These are phyloP conservation scores for Dermolepida albohirtum DNA, from an alignment of 2,888 invertebrate species.

Conservation along the genomic window DNA sequence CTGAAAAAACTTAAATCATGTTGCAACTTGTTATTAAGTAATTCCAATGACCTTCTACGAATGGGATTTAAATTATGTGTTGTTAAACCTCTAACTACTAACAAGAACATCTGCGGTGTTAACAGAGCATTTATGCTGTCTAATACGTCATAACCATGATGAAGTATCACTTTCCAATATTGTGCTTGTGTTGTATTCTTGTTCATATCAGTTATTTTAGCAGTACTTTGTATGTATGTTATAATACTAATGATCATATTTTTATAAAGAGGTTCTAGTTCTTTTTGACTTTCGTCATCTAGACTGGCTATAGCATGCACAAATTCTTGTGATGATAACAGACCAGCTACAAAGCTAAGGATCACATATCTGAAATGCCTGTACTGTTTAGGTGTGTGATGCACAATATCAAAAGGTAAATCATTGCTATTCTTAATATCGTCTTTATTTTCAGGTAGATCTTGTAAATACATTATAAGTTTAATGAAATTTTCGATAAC, in stretches of 20 bases:
- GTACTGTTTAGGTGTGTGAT: slow-evolving; percentile 79
- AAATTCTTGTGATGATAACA: slow-evolving; percentile 77
- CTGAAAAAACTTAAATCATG: slow-evolving; percentile 73
- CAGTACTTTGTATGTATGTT: slow-evolving; percentile 75
- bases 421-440: slow-evolving; percentile 64
- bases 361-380: slow-evolving; percentile 87
- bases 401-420: slow-evolving; percentile 71
- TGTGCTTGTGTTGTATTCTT: slow-evolving; percentile 71
- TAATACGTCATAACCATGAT: slow-evolving; percentile 82
- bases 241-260: slow-evolving; percentile 76
- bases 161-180: slow-evolving; percentile 86
- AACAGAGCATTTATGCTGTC: slow-evolving; percentile 85
- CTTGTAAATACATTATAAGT: slow-evolving; percentile 74
- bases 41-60: slow-evolving; percentile 84
- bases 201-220: slow-evolving; percentile 73
- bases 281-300: slow-evolving; percentile 63
- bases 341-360: slow-evolving; percentile 77
- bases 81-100: slow-evolving; percentile 80
- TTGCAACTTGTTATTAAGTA: slow-evolving; percentile 85
- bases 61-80: slow-evolving; percentile 78
- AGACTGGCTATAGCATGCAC: slow-evolving; percentile 74
- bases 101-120: slow-evolving; percentile 82
- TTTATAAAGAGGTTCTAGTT: slow-evolving; percentile 75
- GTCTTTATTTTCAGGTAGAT: slow-evolving; percentile 74
- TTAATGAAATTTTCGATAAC: slow-evolving; percentile 75